Base-by-base conservation (phyloP, 2,888 invertebrate species). In the Nebria brevicollis region DNA sequence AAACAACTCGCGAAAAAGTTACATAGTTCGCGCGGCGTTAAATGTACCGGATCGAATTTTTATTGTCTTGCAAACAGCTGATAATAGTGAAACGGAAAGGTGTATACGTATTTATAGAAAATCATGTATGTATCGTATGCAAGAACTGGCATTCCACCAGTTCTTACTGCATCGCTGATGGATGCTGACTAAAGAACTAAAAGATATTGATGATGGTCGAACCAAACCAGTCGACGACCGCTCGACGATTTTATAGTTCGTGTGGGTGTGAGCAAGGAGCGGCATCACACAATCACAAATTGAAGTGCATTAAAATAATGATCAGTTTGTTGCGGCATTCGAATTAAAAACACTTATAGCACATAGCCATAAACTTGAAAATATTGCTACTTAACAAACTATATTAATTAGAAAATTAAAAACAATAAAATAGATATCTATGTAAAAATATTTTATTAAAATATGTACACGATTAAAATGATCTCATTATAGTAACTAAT, bases 251-350 rank as follows among this genome's bases (percentile, higher is more conserved):
- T 43, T n/a, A n/a, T 73, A 73, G 73, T 73, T 73, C 73, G 26
- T 8, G 73, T 73, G 43, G 73, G 73, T 73, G 73, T 42, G 73
- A 13, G 43, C 43, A 20, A 73, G 73, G 73, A 73, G 73, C 73
- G 73, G 73, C 73, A 11, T 73, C 54, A 54, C 54, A 6, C 54
- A 54, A 54, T 54, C 2, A 54, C 13, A 54, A 54, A 54, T 34
- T 34, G 34, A 34, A 34, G 34, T 13, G 54, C 7, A 6, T 54
- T 54, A 8, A 54, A 54, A 54, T 54, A 8, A 54, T 54, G 13
- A 54, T 54, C 8, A 13, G 1, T 54, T 13, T 54, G 54, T 54
- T 11, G 1, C 13, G 54, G 54, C 2, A 13, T 7, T 54, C 1
- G 8, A 54, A 54, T 54, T 7, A 54, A 54, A 13, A 11, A 54